Conservation (phyloP, 2,113 vertebrate genomes). For the Stomatorhinus ivindoensis region DNA sequence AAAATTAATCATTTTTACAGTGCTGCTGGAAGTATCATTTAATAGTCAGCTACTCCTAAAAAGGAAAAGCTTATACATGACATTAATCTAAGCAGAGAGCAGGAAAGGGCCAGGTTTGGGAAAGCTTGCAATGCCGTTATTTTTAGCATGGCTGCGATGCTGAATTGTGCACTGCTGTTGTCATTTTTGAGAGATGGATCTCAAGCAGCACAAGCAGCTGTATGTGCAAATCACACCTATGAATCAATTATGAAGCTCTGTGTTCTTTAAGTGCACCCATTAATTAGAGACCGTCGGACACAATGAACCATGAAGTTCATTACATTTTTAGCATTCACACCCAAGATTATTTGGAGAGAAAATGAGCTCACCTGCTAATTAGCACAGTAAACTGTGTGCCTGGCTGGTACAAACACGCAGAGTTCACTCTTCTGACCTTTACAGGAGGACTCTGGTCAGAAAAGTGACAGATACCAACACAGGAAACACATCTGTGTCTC, state of each 20-base stretch:
- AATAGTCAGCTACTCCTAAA: constrained; percentile 6
- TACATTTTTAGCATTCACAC: constrained; percentile 98
- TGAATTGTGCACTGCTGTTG: constrained; percentile 19
- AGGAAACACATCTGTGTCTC: not conserved
- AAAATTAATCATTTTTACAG: constrained; percentile 15
- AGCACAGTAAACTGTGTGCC: constrained; percentile 72
- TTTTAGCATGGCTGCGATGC: not conserved
- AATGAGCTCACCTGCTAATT: constrained; percentile 87
- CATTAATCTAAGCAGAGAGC: not conserved
- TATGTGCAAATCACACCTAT: constrained; percentile 99
- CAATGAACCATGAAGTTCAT: constrained; percentile 99
- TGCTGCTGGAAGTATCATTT: constrained; percentile 17
- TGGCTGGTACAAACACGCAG: constrained; percentile 69
- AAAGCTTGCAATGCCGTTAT: constrained; percentile 4
- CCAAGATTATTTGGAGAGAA: constrained; percentile 91
- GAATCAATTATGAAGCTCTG: constrained; percentile 98
- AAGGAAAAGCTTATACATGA: not conserved
- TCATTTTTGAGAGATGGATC: constrained; percentile 89
- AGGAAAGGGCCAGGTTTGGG: not conserved
- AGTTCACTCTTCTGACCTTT: constrained; percentile 39
- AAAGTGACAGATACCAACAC: not conserved
- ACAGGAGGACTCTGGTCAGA: not conserved
- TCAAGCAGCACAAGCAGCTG: constrained; percentile 98
- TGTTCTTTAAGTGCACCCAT: constrained; percentile 98
- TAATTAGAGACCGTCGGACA: constrained; percentile 99